Evolutionary conservation across 2,113 vertebrate genomes (phyloP).

Genomic region (Campylomormyrus tamandua): DNA sequence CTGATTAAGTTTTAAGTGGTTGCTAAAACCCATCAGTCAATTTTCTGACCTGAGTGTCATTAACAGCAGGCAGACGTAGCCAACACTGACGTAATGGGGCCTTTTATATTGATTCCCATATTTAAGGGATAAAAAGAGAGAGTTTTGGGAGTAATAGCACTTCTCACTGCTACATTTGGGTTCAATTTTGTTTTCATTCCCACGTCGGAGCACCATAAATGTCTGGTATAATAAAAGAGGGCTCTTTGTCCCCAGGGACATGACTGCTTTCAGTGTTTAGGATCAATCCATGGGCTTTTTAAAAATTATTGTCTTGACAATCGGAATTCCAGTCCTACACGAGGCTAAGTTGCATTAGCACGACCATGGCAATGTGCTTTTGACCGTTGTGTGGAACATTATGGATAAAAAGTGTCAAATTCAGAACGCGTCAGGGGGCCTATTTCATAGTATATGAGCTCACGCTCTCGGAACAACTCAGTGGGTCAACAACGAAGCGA

Average conservation of each 20-base stretch:
- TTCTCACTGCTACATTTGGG: conserved; percentile 28
- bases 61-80: conserved; percentile 38
- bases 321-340: conserved; percentile 22
- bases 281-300: conserved; percentile 35
- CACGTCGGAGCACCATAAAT: conserved; percentile 32
- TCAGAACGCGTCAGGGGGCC: too few relatives aligned
- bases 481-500: background rate
- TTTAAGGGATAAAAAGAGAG: conserved; percentile 28
- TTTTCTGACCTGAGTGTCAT: conserved; percentile 50
- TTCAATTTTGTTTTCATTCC: conserved; percentile 29
- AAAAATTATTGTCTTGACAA: conserved; percentile 16
- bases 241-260: conserved; percentile 26
- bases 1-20: conserved; percentile 38
- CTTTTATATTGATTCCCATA: conserved; percentile 36
- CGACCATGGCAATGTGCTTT: conserved; percentile 28
- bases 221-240: conserved; percentile 35
- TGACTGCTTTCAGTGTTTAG: conserved; percentile 34
- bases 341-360: conserved; percentile 20
- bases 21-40: conserved; percentile 38
- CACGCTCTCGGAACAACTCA: background rate
- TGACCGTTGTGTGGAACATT: conserved; percentile 15
- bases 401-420: background rate
- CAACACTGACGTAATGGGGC: conserved; percentile 43
- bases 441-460: background rate
- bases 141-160: conserved; percentile 26